Base-by-base conservation (phyloP, 2,888 invertebrate genomes). In the Oscheius sp. region DNA sequence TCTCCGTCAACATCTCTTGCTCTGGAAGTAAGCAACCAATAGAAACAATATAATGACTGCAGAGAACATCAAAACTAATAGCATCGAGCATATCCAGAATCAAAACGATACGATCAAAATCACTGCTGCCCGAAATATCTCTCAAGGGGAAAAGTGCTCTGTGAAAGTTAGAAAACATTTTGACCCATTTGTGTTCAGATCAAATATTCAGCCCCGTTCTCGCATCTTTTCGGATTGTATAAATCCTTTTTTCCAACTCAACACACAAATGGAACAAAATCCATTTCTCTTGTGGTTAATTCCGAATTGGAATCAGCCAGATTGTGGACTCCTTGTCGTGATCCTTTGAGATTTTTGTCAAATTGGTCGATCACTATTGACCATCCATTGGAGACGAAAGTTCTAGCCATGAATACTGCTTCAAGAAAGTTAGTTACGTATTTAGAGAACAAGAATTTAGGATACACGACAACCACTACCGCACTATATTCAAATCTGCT, bases 231-330 rank as follows among this genome's bases (percentile, higher is more conserved):
- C 17, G 64, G 64, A 1, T 20, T 64, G 26, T 64, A 51, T 26
- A 50, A 54, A 30, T 64, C 64, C 17, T 64, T 41, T 28, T 64
- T 33, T 20, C 64, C 64, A 17, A 51, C 64, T 8, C 50, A 64
- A 38, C 51, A 41, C 38, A 44, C 38, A n/a, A 2, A 17, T 2
- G 64, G 17, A 4, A 14, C 20, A 4, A 33, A 51, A 28, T 28
- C 49, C 26, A 33, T 64, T 17, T 30, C 50, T 2, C 26, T 64
- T 9, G 38, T 41, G 5, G 51, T 51, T 24, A 50, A 64, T 22
- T 51, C 33, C 41, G 64, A 64, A 17, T 51, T 51, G 1, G 41
- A 50, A 14, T 28, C 51, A 32, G 20, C 38, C 9, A 26, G 64
- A 38, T 20, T 64, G n/a, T 64, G 38, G 50, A 44, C 50, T 14